These are phyloP conservation scores for Sinocyclocheilus grahami DNA, from an alignment of 2,113 vertebrate genomes.

Conservation along the genomic window DNA sequence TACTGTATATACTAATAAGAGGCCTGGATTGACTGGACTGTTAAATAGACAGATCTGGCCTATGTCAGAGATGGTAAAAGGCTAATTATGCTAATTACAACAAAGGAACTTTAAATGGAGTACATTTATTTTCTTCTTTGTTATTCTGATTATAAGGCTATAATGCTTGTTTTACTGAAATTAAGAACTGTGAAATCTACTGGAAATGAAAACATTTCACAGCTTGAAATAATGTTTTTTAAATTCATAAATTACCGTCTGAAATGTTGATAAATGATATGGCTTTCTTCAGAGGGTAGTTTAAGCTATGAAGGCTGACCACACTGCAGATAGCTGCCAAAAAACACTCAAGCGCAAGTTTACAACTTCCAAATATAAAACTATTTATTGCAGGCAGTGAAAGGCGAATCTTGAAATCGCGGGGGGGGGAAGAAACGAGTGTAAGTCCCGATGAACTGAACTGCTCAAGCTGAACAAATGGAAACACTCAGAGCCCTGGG, in stretches of 20 bases:
- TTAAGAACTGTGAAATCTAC: background rate
- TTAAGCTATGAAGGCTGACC: slow-evolving; percentile 53
- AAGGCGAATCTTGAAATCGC: slow-evolving; percentile 52
- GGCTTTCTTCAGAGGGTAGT: slow-evolving; percentile 42
- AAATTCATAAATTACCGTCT: slow-evolving; percentile 40
- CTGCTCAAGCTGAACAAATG: slow-evolving; percentile 53
- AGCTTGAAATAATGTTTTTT: slow-evolving; percentile 32
- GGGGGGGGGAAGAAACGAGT: background rate
- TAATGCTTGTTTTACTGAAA: background rate
- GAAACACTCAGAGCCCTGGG: slow-evolving; percentile 41
- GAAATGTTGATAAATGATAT: slow-evolving; percentile 51
- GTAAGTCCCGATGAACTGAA: slow-evolving; percentile 50
- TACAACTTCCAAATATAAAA: slow-evolving; percentile 65
- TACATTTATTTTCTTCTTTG: background rate
- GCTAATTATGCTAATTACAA: slow-evolving; percentile 46
- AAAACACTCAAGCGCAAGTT: slow-evolving; percentile 58
- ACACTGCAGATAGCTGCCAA: slow-evolving; percentile 52
- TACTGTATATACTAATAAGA: slow-evolving; percentile 6
- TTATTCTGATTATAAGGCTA: background rate
- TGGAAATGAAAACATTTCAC: too few relatives aligned
- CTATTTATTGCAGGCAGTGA: slow-evolving; percentile 61
- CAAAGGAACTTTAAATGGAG: slow-evolving; percentile 8
- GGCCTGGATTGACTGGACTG: background rate
- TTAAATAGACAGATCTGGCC: background rate
- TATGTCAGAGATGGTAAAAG: slow-evolving; percentile 7